Evolutionary conservation across 2,888 invertebrate genomes (phyloP), one percentile per base, ranked within the genome.

Genomic region (Octodonta nipae): DNA sequence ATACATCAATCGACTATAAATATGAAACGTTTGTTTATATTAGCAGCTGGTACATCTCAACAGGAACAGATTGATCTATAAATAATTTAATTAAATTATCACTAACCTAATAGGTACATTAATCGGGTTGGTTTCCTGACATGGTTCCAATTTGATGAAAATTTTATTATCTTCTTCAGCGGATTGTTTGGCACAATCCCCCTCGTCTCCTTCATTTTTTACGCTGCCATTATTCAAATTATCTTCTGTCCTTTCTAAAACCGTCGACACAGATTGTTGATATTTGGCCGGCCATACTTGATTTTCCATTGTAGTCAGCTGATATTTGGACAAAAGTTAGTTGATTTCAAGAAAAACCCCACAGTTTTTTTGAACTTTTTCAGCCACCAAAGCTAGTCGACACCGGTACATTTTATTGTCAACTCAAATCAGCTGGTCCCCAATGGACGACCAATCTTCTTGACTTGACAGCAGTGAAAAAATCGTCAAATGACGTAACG

Each of bases 391-490:
- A 43, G 42, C 43, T 43, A 42, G 47, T 44, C 41, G 36, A 44
- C 42, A 55, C 55, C 56, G 56, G 55, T 56, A 55, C 60, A 58
- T 60, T 55, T 57, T 58, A 56, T 56, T 58, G 58, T 57, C 58
- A 58, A 58, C 54, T 57, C 46, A 51, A 54, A 59, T 60, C 60
- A 60, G 59, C 60, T 60, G 60, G 58, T 56, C 53, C 54, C 51
- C 55, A 57, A 58, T 57, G 56, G 57, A 52, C 50, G 54, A 55
- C n/a, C 51, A 43, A 30, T 35, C 35, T 26, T 32, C 33, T 16
- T 33, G 26, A 15, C 22, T 13, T 5, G 26, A 15, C 35, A 30
- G 28, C 30, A 28, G 15, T 29, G 26, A 36, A 28, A 32, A 36
- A 35, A 31, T 34, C 12, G 29, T 25, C 22, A 33, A 31, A 32